Evolutionary conservation across 1,140 invertebrate species (phyloP).

Genomic region (Eufriesea mexicana): DNA sequence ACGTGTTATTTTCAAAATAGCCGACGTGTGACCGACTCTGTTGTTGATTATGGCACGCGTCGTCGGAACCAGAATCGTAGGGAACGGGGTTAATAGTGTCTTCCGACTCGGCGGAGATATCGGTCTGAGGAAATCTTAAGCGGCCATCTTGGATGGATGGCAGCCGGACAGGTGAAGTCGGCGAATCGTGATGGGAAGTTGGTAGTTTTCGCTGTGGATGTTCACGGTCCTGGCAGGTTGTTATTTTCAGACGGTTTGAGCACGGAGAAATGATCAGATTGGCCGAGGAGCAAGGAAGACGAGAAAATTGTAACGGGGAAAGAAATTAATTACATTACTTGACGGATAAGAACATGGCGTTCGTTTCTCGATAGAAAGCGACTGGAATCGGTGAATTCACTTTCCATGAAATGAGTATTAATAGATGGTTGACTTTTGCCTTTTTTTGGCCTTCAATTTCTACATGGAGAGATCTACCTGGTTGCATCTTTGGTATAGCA

Average conservation of each 20-base stretch:
- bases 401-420: conserved; percentile 43
- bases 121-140: background rate
- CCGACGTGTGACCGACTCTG: no score
- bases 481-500: no score
- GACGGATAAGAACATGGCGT: background rate
- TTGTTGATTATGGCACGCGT: no score
- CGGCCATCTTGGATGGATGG: no score
- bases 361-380: conserved; percentile 44
- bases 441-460: background rate
- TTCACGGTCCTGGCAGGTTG: no score
- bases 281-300: background rate
- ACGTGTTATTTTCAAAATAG: no score
- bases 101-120: background rate
- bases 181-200: background rate
- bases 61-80: no score
- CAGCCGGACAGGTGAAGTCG: no score
- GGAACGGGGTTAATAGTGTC: no score
- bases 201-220: background rate
- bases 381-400: background rate
- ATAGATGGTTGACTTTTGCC: background rate
- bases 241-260: background rate
- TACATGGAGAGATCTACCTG: background rate
- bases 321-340: background rate
- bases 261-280: background rate
- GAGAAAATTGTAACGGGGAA: background rate